Percentiles rank a stretch among this genome's conserved stretches.
Evolutionary conservation across 2,113 vertebrate genomes (phyloP).

Genomic region (Otus sunia): DNA sequence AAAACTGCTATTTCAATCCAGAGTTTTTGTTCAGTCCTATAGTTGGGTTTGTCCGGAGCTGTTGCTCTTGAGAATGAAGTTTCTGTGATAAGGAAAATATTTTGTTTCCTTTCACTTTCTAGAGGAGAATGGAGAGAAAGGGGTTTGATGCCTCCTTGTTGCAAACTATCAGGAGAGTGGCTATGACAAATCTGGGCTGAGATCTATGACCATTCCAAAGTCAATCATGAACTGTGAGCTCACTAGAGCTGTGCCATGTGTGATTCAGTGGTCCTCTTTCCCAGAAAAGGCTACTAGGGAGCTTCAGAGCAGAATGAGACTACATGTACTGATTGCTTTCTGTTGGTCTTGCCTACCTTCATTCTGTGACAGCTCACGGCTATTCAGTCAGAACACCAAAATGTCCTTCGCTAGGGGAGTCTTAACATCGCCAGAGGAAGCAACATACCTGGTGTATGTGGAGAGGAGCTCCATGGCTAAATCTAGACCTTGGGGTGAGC

Average conservation of each 20-base stretch:
- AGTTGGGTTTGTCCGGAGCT: not conserved
- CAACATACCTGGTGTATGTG: not conserved
- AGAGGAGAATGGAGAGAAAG: not conserved
- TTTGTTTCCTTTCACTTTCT: not conserved
- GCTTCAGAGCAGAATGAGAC: not conserved
- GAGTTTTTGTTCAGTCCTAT: not conserved
- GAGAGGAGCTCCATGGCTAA: not conserved
- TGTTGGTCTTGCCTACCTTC: not conserved
- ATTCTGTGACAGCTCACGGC: not conserved
- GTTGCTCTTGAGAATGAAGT: not conserved
- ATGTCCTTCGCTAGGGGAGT: rapidly evolving
- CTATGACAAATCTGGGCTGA: not conserved
- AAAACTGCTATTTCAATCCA: not conserved
- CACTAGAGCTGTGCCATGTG: not conserved
- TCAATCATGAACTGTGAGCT: not conserved
- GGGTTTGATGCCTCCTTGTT: not conserved
- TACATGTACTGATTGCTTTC: rapidly evolving
- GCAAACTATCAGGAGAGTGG: not conserved
- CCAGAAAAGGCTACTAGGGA: not conserved
- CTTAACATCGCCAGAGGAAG: not conserved
- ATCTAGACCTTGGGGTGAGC: not conserved
- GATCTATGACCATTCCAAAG: not conserved
- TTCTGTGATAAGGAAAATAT: not conserved
- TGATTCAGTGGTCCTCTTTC: not conserved
- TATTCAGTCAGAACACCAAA: not conserved